A percentile compares a stretch with the other conserved stretches of the same genome.
These are phyloP conservation scores for Thumatha senex DNA, from an alignment of 2,888 invertebrate genomes.

Conservation along the genomic window DNA sequence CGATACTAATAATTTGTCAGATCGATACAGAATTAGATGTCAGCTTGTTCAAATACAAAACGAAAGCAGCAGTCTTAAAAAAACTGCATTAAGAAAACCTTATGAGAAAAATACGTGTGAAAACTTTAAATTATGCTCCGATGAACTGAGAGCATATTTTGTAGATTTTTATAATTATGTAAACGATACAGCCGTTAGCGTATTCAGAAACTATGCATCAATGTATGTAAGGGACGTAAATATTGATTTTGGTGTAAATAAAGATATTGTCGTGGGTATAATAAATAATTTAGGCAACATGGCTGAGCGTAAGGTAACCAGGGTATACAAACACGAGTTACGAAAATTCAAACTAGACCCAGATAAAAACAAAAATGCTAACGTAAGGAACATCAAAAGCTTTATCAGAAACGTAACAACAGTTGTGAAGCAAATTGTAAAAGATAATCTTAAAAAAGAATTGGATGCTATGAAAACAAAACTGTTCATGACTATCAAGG, in stretches of 20 bases:
- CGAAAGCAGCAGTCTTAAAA: constrained; percentile 6
- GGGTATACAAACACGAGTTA: constrained; percentile 42
- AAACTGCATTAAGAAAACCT: neutral
- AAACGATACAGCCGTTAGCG: constrained; percentile 52
- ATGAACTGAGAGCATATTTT: constrained; percentile 54
- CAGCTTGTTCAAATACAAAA: constrained; percentile 30
- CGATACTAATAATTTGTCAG: constrained; percentile 35
- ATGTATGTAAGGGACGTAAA: constrained; percentile 61
- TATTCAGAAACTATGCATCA: constrained; percentile 55
- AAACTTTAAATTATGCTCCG: constrained; percentile 53
- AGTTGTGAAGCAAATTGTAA: constrained; percentile 31
- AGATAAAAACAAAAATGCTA: constrained; percentile 38
- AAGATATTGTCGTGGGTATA: constrained; percentile 33
- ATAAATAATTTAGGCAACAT: constrained; percentile 36
- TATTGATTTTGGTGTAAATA: constrained; percentile 38
- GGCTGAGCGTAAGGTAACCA: constrained; percentile 34
- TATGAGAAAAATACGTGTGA: constrained; percentile 34
- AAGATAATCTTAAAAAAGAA: constrained; percentile 28
- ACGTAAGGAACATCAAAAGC: constrained; percentile 41
- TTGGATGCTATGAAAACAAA: constrained; percentile 29
- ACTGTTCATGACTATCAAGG: constrained; percentile 33
- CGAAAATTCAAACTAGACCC: constrained; percentile 42
- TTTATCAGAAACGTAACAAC: constrained; percentile 40
- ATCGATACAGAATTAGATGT: constrained; percentile 50
- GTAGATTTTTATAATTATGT: constrained; percentile 46